Conservation (phyloP, 2,113 vertebrate species). For the Proterorhinus semilunaris region DNA sequence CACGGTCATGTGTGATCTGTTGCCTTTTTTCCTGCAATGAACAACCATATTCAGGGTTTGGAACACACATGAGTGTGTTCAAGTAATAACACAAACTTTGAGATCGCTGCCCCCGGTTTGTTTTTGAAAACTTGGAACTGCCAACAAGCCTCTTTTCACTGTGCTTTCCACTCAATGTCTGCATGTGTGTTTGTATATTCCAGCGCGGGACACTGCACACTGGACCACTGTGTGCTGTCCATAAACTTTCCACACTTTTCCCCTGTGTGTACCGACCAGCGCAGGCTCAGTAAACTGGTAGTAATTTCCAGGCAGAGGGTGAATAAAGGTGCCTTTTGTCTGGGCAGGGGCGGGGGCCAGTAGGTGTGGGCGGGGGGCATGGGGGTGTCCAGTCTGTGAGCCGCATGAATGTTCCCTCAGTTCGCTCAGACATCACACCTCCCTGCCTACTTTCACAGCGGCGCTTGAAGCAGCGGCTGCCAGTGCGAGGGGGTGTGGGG, state of each 20-base stretch:
- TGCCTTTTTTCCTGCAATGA: too few species aligned
- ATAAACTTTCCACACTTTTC: constrained; percentile 65
- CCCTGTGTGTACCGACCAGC: constrained; percentile 42
- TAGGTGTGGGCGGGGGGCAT: constrained; percentile 57
- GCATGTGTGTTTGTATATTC: constrained; percentile 28
- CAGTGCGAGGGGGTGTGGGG: constrained; percentile 79
- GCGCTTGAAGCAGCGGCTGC: constrained; percentile 64
- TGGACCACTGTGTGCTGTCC: constrained; percentile 53
- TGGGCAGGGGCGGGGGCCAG: constrained; percentile 57
- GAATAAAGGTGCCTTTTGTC: constrained; percentile 99
- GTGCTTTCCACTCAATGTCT: constrained; percentile 53
- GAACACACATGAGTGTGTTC: background rate
- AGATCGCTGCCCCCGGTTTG: background rate
- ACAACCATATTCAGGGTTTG: background rate
- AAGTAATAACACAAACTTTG: background rate
- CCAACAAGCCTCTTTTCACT: constrained; percentile 61
- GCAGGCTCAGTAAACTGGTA: constrained; percentile 66
- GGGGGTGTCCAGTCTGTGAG: constrained; percentile 76
- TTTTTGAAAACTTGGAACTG: constrained; percentile 26
- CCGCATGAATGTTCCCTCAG: constrained; percentile 89
- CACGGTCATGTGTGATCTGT: too few species aligned
- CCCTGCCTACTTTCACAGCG: constrained; percentile 79
- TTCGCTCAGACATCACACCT: constrained; percentile 81
- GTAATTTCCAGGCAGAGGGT: constrained; percentile 65
- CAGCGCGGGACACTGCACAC: constrained; percentile 42